Percentiles rank a stretch among this genome's conserved stretches.
Conservation (phyloP, 2,113 vertebrate genomes). For the Triplophysa rosa region DNA sequence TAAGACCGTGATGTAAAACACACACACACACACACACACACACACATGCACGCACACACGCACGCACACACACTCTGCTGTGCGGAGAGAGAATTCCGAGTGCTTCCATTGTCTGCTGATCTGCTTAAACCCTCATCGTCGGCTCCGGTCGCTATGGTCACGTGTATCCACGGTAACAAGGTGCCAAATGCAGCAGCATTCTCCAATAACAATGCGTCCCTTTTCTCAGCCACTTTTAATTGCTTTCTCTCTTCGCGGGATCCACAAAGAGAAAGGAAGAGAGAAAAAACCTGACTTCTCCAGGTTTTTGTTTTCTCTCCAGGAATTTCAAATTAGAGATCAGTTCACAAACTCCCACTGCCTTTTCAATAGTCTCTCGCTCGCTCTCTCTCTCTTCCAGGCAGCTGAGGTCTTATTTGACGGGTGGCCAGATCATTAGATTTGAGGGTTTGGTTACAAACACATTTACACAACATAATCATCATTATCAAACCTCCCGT, state of each 20-base stretch:
- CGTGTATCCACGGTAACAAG: conserved; percentile 54
- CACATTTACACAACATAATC: conserved; percentile 68
- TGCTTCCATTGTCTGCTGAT: conserved; percentile 48
- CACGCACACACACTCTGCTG: conserved; percentile 27
- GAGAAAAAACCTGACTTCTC: conserved; percentile 37
- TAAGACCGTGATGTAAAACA: conserved; percentile 23
- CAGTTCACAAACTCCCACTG: conserved; percentile 60
- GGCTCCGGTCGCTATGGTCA: conserved; percentile 52
- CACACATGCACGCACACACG: conserved; percentile 28
- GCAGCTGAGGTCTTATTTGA: conserved; percentile 60
- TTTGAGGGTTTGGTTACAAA: conserved; percentile 68
- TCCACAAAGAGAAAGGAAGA: conserved; percentile 50
- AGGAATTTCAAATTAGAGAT: conserved; percentile 67
- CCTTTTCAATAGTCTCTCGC: conserved; percentile 59
- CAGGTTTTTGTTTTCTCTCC: conserved; percentile 65
- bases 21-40: conserved; percentile 16
- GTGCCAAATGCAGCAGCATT: conserved; percentile 43
- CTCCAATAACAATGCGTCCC: conserved; percentile 40
- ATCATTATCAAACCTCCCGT: conserved; percentile 52
- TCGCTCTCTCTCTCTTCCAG: conserved; percentile 52
- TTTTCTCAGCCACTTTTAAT: conserved; percentile 64
- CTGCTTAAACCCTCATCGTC: conserved; percentile 47
- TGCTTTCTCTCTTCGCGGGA: conserved; percentile 65
- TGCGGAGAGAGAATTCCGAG: conserved; percentile 31
- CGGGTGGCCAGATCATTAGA: conserved; percentile 66